Conservation (phyloP, 2,797 vertebrate genomes). For the Sebastes vulpes region DNA sequence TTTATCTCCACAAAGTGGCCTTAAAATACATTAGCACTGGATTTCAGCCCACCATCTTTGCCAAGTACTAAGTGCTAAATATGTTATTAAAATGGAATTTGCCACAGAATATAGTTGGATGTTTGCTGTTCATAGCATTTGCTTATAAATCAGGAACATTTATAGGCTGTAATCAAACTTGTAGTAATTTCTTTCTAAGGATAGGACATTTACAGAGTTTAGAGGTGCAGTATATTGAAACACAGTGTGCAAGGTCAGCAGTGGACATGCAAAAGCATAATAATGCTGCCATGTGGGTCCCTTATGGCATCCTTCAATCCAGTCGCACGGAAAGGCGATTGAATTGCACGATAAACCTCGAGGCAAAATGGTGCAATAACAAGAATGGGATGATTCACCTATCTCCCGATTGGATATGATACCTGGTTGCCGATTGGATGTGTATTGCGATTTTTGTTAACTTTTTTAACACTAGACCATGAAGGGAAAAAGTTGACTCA, state of each 20-base stretch:
- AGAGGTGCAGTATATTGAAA: background rate
- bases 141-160: background rate
- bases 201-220: background rate
- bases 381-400: no score
- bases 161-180: background rate
- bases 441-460: no score
- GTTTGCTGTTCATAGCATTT: background rate
- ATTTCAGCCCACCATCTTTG: background rate
- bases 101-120: background rate
- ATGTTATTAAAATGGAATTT: background rate
- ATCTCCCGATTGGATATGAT: no score
- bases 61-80: background rate
- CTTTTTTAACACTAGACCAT: no score
- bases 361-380: no score
- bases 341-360: no score
- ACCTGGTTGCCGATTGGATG: no score
- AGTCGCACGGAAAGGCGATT: no score
- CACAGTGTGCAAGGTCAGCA: background rate
- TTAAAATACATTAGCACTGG: background rate
- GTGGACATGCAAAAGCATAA: background rate
- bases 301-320: background rate
- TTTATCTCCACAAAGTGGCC: constrained; percentile 7
- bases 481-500: no score
- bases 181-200: background rate
- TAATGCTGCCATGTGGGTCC: background rate